These are phyloP conservation scores for Temnothorax rugatulus DNA, from an alignment of 2,888 invertebrate genomes.

Conservation along the genomic window DNA sequence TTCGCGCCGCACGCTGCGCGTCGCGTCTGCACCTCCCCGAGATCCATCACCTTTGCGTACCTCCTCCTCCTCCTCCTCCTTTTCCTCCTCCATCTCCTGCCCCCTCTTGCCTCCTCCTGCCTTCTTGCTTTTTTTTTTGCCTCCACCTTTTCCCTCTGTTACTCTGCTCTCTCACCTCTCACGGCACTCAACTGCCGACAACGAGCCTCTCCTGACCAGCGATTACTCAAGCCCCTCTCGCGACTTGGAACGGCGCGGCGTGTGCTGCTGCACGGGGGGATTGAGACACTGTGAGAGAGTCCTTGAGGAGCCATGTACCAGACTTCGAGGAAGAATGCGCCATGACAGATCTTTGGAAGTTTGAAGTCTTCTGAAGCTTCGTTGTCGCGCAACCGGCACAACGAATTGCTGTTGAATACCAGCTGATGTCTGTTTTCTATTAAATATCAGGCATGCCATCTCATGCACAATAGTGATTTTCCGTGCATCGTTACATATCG, in stretches of 20 bases:
- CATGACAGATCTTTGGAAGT: constrained; percentile 12
- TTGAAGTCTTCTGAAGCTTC: not conserved
- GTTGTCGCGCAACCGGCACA: not conserved
- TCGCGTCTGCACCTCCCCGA: constrained; percentile 79
- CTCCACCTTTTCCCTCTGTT: constrained; percentile 56
- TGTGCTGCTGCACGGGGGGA: constrained; percentile 43
- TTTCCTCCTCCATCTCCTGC: constrained; percentile 51
- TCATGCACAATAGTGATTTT: not conserved
- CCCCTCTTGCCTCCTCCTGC: constrained; percentile 59
- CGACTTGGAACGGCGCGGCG: constrained; percentile 61
- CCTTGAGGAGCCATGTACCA: constrained; percentile 60
- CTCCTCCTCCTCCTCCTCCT: constrained; percentile 57
- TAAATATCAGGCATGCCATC: not conserved
- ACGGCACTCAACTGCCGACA: constrained; percentile 61
- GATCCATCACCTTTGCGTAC: constrained; percentile 79
- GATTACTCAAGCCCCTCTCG: constrained; percentile 71
- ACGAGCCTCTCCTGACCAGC: constrained; percentile 63
- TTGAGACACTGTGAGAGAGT: constrained; percentile 72
- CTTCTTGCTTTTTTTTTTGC: constrained; percentile 64
- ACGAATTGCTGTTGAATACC: not conserved
- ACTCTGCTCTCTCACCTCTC: constrained; percentile 62
- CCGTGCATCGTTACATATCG: not conserved
- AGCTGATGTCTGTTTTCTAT: not conserved
- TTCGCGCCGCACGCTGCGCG: constrained; percentile 78
- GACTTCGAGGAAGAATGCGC: constrained; percentile 24